Evolutionary conservation across 2,888 invertebrate species (phyloP).

Genomic region (Torymus auratus): DNA sequence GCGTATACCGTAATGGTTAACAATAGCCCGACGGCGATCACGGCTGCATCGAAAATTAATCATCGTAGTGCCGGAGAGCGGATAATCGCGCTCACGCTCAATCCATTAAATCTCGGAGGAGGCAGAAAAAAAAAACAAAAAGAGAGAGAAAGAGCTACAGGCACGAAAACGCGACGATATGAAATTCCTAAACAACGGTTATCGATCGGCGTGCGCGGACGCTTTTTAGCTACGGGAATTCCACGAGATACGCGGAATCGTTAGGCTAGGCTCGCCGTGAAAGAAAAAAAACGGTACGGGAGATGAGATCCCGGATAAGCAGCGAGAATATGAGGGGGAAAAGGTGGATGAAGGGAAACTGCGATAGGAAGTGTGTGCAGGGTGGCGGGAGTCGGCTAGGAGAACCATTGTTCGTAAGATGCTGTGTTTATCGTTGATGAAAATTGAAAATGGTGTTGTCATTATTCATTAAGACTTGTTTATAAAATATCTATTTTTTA

Average conservation of each 20-base stretch:
- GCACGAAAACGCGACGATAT: slow-evolving; percentile 21
- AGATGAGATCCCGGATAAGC: slow-evolving; percentile 23
- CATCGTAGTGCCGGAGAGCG: slow-evolving; percentile 15
- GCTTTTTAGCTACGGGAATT: slow-evolving; percentile 26
- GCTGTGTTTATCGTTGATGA: no score
- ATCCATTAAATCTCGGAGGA: slow-evolving; percentile 53
- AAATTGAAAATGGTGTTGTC: no score
- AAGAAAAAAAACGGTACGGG: background rate
- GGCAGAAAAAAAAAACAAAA: slow-evolving; percentile 21
- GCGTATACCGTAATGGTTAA: background rate
- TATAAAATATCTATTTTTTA: no score
- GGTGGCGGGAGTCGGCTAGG: background rate
- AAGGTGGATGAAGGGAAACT: background rate
- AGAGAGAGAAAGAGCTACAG: background rate
- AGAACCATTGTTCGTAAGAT: no score
- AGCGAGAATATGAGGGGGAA: background rate
- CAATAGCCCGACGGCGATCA: background rate
- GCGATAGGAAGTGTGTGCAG: background rate
- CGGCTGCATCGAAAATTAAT: slow-evolving; percentile 44
- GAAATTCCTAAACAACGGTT: slow-evolving; percentile 41
- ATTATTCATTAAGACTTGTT: no score
- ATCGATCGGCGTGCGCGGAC: slow-evolving; percentile 7
- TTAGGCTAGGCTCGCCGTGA: background rate
- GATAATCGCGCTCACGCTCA: slow-evolving; percentile 66
- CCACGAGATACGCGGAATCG: slow-evolving; percentile 8